Conservation (phyloP, 2,113 vertebrate species). For the Pangasianodon gigas region DNA sequence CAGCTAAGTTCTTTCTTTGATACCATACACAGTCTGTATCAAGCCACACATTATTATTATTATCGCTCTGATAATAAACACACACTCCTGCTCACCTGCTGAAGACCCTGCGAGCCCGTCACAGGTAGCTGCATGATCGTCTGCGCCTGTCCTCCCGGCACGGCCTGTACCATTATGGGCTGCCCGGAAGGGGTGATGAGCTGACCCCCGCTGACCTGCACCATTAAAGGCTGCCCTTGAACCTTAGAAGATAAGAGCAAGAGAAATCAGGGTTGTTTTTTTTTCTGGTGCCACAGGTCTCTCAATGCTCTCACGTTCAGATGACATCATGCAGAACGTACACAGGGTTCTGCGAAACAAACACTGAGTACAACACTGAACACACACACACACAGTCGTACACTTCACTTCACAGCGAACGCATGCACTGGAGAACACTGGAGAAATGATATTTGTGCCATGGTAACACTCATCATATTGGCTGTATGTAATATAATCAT, state of each 20-base stretch:
- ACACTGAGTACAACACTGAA: neutral
- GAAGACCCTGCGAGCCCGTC: slow-evolving; percentile 91
- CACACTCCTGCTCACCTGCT: slow-evolving; percentile 81
- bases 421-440: neutral
- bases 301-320: neutral
- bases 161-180: slow-evolving; percentile 98
- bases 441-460: neutral
- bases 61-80: neutral
- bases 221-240: slow-evolving; percentile 96
- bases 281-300: neutral
- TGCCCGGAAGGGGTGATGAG: slow-evolving; percentile 97
- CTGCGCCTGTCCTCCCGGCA: slow-evolving; percentile 93
- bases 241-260: slow-evolving; percentile 70
- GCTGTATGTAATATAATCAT: neutral
- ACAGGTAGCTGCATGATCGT: slow-evolving; percentile 98
- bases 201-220: slow-evolving; percentile 98
- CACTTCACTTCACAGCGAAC: neutral
- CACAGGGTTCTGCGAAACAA: neutral
- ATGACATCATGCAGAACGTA: neutral
- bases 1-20: neutral
- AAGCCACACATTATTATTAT: neutral
- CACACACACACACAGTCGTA: neutral
- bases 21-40: neutral
- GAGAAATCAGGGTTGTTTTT: neutral
- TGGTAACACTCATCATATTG: neutral